Percentiles rank a stretch among this genome's conserved stretches.
Evolutionary conservation across 2,113 vertebrate genomes (phyloP).

Genomic region (Periophthalmodon schlosseri): DNA sequence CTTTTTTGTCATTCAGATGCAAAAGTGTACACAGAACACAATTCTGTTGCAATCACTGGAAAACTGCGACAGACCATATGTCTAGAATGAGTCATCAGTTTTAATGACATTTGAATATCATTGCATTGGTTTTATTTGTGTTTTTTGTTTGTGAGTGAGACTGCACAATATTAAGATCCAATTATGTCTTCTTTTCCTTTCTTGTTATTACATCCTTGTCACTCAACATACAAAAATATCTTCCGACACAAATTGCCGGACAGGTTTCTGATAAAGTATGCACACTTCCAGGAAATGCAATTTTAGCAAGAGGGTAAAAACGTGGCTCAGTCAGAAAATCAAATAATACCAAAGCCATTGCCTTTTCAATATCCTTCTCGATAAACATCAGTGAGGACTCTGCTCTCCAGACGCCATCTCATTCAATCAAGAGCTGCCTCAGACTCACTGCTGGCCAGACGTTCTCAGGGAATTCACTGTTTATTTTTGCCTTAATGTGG

Average conservation of each 20-base stretch:
- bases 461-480: constrained; percentile 27
- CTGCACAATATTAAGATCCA: not conserved
- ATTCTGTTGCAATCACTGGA: too few species aligned
- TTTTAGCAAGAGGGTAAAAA: constrained; percentile 40
- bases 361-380: constrained; percentile 53
- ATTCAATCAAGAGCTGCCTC: constrained; percentile 53
- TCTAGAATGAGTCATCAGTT: not conserved
- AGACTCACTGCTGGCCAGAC: constrained; percentile 27
- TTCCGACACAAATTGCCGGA: constrained; percentile 38
- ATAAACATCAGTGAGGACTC: constrained; percentile 54
- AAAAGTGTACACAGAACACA: too few species aligned
- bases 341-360: constrained; percentile 51
- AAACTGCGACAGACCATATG: too few species aligned
- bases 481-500: constrained; percentile 35
- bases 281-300: constrained; percentile 50
- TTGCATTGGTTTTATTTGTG: not conserved
- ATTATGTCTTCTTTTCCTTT: constrained; percentile 4
- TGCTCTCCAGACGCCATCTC: constrained; percentile 37
- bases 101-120: not conserved
- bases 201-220: constrained; percentile 10
- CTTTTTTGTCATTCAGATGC: too few species aligned
- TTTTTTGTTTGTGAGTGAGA: not conserved
- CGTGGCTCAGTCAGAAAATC: constrained; percentile 48
- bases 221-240: constrained; percentile 15
- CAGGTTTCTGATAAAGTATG: constrained; percentile 43